phyloP scores from a whole-genome alignment of 1,140 invertebrate species.

The Neodiprion pinetum region DNA sequence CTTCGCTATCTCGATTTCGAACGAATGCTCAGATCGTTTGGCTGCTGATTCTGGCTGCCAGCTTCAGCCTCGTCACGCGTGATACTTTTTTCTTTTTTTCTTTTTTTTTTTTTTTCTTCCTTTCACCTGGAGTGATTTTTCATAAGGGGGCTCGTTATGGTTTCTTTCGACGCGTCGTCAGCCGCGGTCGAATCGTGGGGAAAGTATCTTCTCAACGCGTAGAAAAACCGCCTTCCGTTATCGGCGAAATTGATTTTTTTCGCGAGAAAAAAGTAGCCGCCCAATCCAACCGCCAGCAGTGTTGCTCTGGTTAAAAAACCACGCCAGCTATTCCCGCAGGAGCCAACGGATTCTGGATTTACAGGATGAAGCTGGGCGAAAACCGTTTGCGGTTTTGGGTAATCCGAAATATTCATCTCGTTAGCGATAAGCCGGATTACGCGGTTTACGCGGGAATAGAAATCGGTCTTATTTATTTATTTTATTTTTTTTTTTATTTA shows the following conservation, averaged over 20 bases:
- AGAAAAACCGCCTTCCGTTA: neutral
- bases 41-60: no score
- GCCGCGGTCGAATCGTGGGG: neutral
- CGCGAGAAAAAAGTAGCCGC: slow-evolving; percentile 18
- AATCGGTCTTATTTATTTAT: no score
- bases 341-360: slow-evolving; percentile 1
- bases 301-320: slow-evolving; percentile 19
- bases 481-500: no score
- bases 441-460: no score
- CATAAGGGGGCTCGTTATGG: no score
- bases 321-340: slow-evolving; percentile 24
- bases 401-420: slow-evolving; percentile 29
- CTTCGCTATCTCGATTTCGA: no score
- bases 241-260: slow-evolving; percentile 13
- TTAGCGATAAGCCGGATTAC: no score
- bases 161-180: no score
- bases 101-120: neutral
- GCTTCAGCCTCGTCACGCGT: no score
- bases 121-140: no score
- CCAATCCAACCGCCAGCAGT: slow-evolving; percentile 24
- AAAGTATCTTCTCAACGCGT: slow-evolving; percentile 1
- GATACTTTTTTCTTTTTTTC: neutral
- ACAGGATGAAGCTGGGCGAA: slow-evolving; percentile 9
- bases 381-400: slow-evolving; percentile 12
- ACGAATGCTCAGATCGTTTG: no score